Conservation (phyloP, 1,140 invertebrate species). For the Cydia amplana region DNA sequence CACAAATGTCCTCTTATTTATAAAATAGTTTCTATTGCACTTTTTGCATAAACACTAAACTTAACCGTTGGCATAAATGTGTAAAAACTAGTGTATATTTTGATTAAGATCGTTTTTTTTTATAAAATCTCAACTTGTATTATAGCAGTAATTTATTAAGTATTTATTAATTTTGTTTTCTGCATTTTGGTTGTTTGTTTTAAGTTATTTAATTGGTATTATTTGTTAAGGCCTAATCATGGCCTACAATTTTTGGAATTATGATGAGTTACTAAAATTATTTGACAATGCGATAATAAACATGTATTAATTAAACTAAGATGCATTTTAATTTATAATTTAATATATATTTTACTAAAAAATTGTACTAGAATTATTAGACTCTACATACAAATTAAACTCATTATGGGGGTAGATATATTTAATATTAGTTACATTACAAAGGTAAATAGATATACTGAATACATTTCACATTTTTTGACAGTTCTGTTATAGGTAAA, state of each 20-base stretch:
- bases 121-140: conserved; percentile 44
- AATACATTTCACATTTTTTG: not conserved
- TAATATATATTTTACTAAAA: no score
- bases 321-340: not conserved
- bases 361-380: no score
- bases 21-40: conserved; percentile 53
- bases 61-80: conserved; percentile 71
- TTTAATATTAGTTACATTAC: no score
- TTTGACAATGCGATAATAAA: conserved; percentile 70
- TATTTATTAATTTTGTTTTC: conserved; percentile 50
- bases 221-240: conserved; percentile 56
- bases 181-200: conserved; percentile 43
- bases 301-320: conserved; percentile 55
- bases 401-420: no score
- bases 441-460: not conserved
- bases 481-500: no score
- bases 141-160: conserved; percentile 39
- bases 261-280: conserved; percentile 54
- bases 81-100: conserved; percentile 68
- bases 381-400: no score
- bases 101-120: conserved; percentile 52
- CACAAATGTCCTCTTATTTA: conserved; percentile 20
- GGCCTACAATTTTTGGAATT: conserved; percentile 50
- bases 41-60: conserved; percentile 70
- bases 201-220: conserved; percentile 42